A percentile compares a stretch with the other conserved stretches of the same genome.
Evolutionary conservation across 1,140 invertebrate species (phyloP).

Genomic region (Ephestia elutella): DNA sequence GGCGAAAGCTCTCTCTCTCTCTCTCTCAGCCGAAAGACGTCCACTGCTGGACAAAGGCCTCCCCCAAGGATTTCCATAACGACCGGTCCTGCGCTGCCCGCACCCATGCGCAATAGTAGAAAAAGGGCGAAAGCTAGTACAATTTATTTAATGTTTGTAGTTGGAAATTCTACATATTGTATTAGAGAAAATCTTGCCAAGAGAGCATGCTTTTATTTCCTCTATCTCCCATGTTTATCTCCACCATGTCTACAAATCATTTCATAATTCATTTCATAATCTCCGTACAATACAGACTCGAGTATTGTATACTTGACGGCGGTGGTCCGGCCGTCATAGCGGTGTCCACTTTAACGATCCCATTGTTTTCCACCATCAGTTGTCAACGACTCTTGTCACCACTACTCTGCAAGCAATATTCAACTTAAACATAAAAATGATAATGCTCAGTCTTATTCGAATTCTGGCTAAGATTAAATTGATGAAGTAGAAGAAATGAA

Average conservation of each 20-base stretch:
- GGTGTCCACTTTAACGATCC: constrained; percentile 62
- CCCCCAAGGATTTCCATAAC: no score
- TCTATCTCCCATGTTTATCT: constrained; percentile 1
- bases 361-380: constrained; percentile 65
- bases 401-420: constrained; percentile 20
- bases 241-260: constrained; percentile 6
- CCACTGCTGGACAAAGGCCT: no score
- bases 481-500: constrained; percentile 46
- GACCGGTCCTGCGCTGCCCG: no score
- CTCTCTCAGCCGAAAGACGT: no score
- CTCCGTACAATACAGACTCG: constrained; percentile 12
- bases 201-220: neutral
- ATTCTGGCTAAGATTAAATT: constrained; percentile 9
- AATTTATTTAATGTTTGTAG: no score
- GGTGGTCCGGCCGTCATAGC: constrained; percentile 60
- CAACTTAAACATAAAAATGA: constrained; percentile 14
- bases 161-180: no score
- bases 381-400: constrained; percentile 51
- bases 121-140: no score
- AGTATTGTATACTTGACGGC: constrained; percentile 44
- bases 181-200: neutral
- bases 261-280: constrained; percentile 14
- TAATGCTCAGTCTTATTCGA: constrained; percentile 25
- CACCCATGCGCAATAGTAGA: no score
- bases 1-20: no score